Conservation (phyloP, 2,113 vertebrate species). For the Cairina moschata region DNA sequence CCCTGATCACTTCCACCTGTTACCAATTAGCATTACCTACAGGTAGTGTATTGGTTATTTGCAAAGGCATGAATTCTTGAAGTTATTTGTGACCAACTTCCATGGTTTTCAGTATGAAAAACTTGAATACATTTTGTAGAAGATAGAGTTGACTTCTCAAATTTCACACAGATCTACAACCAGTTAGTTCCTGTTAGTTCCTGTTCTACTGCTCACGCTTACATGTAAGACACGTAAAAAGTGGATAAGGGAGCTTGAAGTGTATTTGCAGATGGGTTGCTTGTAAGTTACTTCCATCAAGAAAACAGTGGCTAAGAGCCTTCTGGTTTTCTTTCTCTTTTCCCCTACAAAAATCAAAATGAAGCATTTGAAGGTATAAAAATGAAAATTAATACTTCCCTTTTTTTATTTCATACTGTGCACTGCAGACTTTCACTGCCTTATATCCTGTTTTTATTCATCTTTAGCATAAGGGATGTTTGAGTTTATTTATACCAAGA, state of each 20-base stretch:
- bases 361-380: not conserved
- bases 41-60: not conserved
- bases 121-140: not conserved
- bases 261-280: not conserved
- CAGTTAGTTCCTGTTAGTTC: too few species aligned
- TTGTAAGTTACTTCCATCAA: not conserved
- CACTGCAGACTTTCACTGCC: fast-evolving
- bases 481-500: not conserved
- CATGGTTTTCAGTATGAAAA: not conserved
- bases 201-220: not conserved
- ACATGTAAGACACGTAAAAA: too few species aligned
- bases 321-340: not conserved
- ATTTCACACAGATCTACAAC: not conserved
- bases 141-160: not conserved
- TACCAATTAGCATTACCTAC: not conserved
- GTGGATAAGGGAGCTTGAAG: not conserved
- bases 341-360: fast-evolving
- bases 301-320: not conserved
- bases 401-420: not conserved
- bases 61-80: not conserved
- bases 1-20: not conserved
- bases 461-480: not conserved
- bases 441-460: not conserved
- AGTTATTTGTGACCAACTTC: not conserved
- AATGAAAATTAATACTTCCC: not conserved